These are phyloP conservation scores for Thamnaconus septentrionalis DNA, from an alignment of 2,113 vertebrate species.

Conservation along the genomic window DNA sequence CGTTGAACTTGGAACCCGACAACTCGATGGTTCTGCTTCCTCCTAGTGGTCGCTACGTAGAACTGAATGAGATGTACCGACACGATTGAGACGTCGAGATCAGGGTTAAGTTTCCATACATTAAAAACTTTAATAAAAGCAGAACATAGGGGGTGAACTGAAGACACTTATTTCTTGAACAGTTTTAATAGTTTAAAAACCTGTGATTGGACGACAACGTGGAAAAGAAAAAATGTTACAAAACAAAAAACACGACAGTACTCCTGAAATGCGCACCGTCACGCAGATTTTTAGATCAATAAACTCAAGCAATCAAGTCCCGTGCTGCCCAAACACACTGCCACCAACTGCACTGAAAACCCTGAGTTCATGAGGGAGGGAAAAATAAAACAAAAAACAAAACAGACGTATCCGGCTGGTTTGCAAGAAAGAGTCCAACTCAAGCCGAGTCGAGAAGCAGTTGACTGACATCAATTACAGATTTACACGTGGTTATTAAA, in stretches of 20 bases:
- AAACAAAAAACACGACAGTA: constrained; percentile 2
- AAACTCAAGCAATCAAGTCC: constrained; percentile 54
- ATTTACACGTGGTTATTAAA: constrained; percentile 52
- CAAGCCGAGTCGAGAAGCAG: constrained; percentile 51
- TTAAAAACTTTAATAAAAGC: constrained; percentile 78
- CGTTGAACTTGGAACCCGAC: too few relatives aligned
- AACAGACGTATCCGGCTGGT: constrained; percentile 52
- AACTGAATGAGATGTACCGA: not conserved
- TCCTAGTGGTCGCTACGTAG: too few relatives aligned
- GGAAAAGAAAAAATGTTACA: constrained; percentile 28
- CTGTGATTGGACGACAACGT: constrained; percentile 53
- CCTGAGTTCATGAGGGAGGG: constrained; percentile 69
- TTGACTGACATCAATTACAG: constrained; percentile 45
- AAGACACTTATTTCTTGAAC: constrained; percentile 48
- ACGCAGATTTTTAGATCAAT: constrained; percentile 46
- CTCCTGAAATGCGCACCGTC: constrained; percentile 35
- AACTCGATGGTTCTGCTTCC: too few relatives aligned
- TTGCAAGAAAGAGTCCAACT: constrained; percentile 53
- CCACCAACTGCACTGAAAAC: constrained; percentile 59
- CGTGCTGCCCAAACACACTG: constrained; percentile 51
- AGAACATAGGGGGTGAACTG: constrained; percentile 62
- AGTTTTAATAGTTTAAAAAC: constrained; percentile 59
- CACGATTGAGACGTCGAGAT: constrained; percentile 38
- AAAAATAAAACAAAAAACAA: constrained; percentile 28
- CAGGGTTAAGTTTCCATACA: constrained; percentile 63